phyloP scores from a whole-genome alignment of 2,797 vertebrate species.

The Monodelphis domestica region DNA sequence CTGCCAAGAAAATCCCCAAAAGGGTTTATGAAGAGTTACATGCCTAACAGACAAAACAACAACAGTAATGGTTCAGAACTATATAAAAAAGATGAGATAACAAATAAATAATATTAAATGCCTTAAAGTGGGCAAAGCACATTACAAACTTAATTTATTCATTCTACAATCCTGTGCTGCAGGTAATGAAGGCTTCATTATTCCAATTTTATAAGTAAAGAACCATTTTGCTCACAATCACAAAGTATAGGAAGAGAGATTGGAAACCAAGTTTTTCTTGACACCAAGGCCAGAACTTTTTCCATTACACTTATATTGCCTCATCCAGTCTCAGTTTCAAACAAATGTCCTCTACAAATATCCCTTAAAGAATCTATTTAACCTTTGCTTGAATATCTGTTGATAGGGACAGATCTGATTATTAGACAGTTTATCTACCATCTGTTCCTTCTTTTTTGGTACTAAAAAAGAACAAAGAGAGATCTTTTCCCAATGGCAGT shows the following conservation, averaged over 20 bases:
- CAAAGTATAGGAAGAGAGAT: background rate
- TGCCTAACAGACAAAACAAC: too few species aligned
- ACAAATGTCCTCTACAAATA: background rate
- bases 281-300: constrained; percentile 14
- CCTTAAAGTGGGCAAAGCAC: background rate
- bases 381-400: background rate
- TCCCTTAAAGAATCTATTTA: background rate
- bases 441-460: background rate
- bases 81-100: background rate
- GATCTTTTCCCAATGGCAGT: background rate
- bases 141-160: constrained; percentile 39
- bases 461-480: background rate
- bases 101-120: background rate
- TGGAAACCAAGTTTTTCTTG: constrained; percentile 10
- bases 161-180: background rate
- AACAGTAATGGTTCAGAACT: background rate
- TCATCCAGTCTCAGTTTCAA: constrained; percentile 8
- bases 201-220: background rate
- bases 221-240: background rate
- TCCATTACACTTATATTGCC: constrained; percentile 19
- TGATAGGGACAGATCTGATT: background rate
- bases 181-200: constrained; percentile 22
- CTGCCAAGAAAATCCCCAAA: too few species aligned
- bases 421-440: background rate
- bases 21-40: too few species aligned